Percentiles rank a stretch among this genome's conserved stretches.
Conservation (phyloP, 2,113 vertebrate genomes). For the Tragulus kanchil region DNA sequence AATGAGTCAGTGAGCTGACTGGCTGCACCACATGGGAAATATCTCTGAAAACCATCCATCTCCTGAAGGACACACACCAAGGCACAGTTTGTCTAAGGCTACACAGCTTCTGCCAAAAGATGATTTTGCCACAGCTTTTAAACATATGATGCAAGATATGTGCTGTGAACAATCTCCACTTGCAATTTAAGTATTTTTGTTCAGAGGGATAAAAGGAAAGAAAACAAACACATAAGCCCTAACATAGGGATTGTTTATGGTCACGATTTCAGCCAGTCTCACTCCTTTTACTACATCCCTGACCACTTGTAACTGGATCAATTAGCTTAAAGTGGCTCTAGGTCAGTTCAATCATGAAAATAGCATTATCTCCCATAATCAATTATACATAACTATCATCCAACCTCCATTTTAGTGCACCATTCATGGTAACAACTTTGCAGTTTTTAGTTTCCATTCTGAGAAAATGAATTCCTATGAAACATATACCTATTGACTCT, state of each 20-base stretch:
- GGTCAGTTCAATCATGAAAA: background rate
- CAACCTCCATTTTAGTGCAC: background rate
- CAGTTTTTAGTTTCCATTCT: background rate
- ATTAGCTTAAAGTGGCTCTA: background rate
- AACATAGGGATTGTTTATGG: conserved; percentile 40
- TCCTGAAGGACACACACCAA: background rate
- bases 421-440: background rate
- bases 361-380: background rate
- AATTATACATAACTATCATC: background rate
- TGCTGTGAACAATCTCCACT: conserved; percentile 59
- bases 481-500: background rate
- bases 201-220: conserved; percentile 69
- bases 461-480: conserved; percentile 15
- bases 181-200: conserved; percentile 64
- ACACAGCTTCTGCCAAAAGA: conserved; percentile 48
- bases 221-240: conserved; percentile 60
- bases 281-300: background rate
- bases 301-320: background rate
- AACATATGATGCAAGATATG: conserved; percentile 58
- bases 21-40: background rate
- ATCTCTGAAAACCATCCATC: background rate
- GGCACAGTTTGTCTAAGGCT: background rate
- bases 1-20: background rate
- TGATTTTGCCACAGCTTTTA: conserved; percentile 70
- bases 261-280: background rate